Conservation (phyloP, 2,888 invertebrate species). For the Congeria kusceri region DNA sequence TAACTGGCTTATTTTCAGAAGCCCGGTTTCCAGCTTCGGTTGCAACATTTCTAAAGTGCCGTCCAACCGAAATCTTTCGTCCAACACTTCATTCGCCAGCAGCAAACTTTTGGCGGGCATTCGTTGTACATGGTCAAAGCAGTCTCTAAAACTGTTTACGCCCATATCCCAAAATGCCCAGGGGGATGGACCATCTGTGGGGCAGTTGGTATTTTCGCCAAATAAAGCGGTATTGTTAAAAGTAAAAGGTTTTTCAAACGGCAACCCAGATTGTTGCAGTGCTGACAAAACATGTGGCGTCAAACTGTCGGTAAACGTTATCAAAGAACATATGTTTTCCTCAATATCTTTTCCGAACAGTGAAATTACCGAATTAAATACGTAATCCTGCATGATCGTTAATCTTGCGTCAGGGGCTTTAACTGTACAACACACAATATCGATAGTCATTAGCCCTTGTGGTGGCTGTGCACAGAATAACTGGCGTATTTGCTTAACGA, state of each 20-base stretch:
- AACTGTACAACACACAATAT: conserved; percentile 5
- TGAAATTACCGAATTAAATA: conserved; percentile 9
- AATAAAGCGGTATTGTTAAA: conserved; percentile 18
- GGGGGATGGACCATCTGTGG: background rate
- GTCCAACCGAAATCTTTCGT: conserved; percentile 14
- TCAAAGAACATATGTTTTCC: conserved; percentile 2
- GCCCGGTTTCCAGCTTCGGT: conserved; percentile 13
- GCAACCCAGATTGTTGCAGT: background rate
- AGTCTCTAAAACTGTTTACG: conserved; percentile 1
- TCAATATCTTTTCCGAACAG: conserved; percentile 19
- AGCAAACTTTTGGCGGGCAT: conserved; percentile 10
- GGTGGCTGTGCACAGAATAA: background rate
- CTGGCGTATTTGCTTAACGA: conserved; percentile 3
- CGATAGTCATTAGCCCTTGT: background rate
- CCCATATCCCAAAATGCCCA: conserved; percentile 15
- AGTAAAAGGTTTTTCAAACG: background rate
- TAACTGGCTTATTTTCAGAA: conserved; percentile 14
- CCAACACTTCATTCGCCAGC: conserved; percentile 26
- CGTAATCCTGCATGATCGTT: conserved; percentile 6
- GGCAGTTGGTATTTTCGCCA: background rate
- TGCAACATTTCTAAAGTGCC: background rate
- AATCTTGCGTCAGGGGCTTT: conserved; percentile 13
- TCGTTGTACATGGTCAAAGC: background rate
- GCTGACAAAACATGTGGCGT: background rate
- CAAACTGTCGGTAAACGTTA: conserved; percentile 11